phyloP scores from a whole-genome alignment of 2,113 vertebrate species.

The Haplochromis vanheusdeni region DNA sequence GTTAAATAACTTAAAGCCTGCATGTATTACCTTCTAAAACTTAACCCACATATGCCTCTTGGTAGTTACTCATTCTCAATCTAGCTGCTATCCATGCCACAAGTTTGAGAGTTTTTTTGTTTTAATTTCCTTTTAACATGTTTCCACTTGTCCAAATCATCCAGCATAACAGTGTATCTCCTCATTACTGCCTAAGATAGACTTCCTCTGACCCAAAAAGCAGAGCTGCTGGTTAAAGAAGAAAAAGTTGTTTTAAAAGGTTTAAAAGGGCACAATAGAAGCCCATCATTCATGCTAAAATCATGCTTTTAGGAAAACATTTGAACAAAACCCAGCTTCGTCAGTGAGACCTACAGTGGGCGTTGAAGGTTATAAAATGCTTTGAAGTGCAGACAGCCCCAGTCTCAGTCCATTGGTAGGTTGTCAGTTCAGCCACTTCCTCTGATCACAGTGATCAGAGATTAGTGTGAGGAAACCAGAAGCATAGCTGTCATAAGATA shows the following conservation, averaged over 20 bases:
- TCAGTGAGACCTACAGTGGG: background rate
- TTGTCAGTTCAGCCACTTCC: slow-evolving; percentile 45
- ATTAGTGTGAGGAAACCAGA: background rate
- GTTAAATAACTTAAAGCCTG: background rate
- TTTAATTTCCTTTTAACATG: background rate
- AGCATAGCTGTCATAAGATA: background rate
- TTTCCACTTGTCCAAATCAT: background rate
- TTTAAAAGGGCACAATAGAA: background rate
- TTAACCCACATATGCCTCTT: background rate
- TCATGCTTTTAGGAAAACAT: background rate
- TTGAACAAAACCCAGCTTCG: background rate
- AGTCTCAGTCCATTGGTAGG: slow-evolving; percentile 15
- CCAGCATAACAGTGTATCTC: background rate
- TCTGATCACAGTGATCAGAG: slow-evolving; percentile 11
- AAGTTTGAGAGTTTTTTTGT: background rate
- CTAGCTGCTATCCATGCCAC: background rate
- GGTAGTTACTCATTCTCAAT: background rate
- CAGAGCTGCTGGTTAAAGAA: background rate
- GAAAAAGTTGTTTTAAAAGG: background rate
- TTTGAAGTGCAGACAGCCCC: background rate
- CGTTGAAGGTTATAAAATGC: background rate
- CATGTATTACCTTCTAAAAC: background rate
- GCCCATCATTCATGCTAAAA: background rate
- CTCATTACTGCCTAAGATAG: background rate
- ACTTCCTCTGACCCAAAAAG: background rate